Base-by-base conservation (phyloP, 2,113 vertebrate species). In the Forbesichthys agassizii region DNA sequence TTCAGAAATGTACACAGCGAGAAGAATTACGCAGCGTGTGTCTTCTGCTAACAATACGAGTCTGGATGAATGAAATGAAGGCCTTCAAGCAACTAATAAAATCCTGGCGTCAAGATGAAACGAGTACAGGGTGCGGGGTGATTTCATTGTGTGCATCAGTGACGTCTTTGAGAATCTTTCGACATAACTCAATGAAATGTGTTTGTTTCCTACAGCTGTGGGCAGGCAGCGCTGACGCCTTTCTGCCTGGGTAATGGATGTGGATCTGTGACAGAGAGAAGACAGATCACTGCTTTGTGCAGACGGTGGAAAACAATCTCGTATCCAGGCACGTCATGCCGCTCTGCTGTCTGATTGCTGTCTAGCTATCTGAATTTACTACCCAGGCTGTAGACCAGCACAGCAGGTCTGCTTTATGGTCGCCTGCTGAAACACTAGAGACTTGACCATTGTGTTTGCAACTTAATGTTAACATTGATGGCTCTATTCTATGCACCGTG, bases 1-100 rank as follows among this genome's bases (percentile, higher is more conserved):
- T 74, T 80, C n/a, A 14, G 49, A 65, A 74, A 82, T 58, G 79
- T 81, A 75, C 78, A 76, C 71, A 77, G 64, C 71, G 71, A 71
- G 74, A 80, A 78, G 68, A 82, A 68, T 71, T 77, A 74, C 83
- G 74, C 71, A 68, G 67, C 69, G 74, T 69, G 64, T 56, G 73
- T 70, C 78, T 62, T 66, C 74, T 60, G 84, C 79, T 69, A 46
- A 46, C 62, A 57, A 62, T 53, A 78, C 73, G 82, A 81, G 75
- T 77, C 78, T 84, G 68, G 72, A 79, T 82, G 57, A 77, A 81
- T 74, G 54, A 79, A 81, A 82, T 8, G 6, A 56, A 70, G 63
- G 75, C 69, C 76, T 74, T 74, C 36, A 78, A 42, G 71, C 80
- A 81, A 82, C 61, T 4, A 16, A 16, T 9, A 18, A 55, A 4